Evolutionary conservation across 2,888 invertebrate genomes (phyloP).

Genomic region (Lasius fuliginosus): DNA sequence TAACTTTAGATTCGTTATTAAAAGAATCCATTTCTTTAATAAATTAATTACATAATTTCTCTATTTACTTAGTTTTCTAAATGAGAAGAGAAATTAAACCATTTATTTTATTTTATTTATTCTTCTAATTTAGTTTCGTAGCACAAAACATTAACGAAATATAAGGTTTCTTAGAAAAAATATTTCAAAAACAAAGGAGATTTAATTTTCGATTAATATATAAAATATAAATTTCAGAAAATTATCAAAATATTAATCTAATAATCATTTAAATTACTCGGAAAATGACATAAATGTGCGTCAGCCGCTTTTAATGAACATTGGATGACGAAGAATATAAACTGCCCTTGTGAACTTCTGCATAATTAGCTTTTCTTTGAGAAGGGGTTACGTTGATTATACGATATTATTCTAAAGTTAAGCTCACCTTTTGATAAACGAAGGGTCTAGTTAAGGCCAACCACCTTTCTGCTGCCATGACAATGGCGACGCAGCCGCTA

Average conservation of each 20-base stretch:
- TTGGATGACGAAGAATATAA: not conserved
- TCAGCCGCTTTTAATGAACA: not conserved
- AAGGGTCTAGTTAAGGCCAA: slow-evolving; percentile 95
- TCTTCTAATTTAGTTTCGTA: not conserved
- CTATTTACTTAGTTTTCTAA: not conserved
- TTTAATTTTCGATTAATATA: not conserved
- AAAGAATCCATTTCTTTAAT: not conserved
- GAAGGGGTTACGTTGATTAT: not conserved
- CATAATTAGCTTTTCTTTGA: not conserved
- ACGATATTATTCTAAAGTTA: slow-evolving; percentile 56
- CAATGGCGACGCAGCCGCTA: slow-evolving; percentile 95
- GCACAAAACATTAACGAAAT: not conserved
- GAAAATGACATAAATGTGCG: not conserved
- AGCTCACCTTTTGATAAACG: slow-evolving; percentile 93
- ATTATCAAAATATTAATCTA: not conserved
- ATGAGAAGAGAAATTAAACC: not conserved
- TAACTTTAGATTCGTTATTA: not conserved
- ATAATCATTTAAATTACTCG: no score
- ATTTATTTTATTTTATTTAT: not conserved
- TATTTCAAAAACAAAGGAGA: not conserved
- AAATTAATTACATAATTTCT: not conserved
- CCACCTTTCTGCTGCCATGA: slow-evolving; percentile 96
- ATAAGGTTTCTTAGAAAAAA: not conserved
- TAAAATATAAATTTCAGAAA: not conserved
- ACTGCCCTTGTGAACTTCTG: not conserved